Percentiles rank a stretch among this genome's conserved stretches.
Evolutionary conservation across 2,888 invertebrate genomes (phyloP).

Genomic region (Zootermopsis nevadensis): DNA sequence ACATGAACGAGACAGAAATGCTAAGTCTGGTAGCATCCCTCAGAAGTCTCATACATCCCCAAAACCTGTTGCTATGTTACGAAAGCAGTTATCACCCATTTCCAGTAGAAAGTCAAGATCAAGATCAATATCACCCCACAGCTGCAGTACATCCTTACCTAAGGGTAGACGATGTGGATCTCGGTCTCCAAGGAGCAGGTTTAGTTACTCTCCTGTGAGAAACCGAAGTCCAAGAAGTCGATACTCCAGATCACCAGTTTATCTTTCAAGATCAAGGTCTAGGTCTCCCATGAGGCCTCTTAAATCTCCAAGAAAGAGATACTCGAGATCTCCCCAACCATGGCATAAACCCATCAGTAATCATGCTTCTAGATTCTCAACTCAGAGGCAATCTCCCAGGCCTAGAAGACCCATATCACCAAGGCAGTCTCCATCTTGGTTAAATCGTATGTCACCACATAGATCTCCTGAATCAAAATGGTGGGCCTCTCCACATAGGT

Average conservation of each 20-base stretch:
- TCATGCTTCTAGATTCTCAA: not conserved
- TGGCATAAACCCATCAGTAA: constrained; percentile 14
- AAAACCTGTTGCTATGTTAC: not conserved
- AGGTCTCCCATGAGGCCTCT: constrained; percentile 6
- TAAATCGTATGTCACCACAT: not conserved
- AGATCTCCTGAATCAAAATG: not conserved
- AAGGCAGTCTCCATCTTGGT: constrained; percentile 36
- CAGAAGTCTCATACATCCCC: constrained; percentile 1
- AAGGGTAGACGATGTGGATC: constrained; percentile 28
- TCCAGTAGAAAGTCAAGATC: constrained; percentile 29
- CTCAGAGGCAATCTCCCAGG: constrained; percentile 15
- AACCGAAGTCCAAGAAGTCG: constrained; percentile 26
- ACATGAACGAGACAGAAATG: not conserved
- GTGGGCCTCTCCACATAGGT: constrained; percentile 14
- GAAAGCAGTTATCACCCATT: not conserved
- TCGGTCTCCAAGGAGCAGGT: constrained; percentile 33
- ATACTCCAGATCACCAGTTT: constrained; percentile 26
- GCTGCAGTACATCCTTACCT: not conserved
- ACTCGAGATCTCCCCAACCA: constrained; percentile 25
- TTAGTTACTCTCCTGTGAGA: constrained; percentile 30
- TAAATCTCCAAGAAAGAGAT: constrained; percentile 21
- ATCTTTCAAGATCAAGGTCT: constrained; percentile 16
- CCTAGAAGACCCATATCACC: constrained; percentile 21
- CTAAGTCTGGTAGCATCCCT: not conserved
- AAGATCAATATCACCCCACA: constrained; percentile 22